Evolutionary conservation across 2,113 vertebrate species (phyloP).

Genomic region (Gopherus evgoodei): DNA sequence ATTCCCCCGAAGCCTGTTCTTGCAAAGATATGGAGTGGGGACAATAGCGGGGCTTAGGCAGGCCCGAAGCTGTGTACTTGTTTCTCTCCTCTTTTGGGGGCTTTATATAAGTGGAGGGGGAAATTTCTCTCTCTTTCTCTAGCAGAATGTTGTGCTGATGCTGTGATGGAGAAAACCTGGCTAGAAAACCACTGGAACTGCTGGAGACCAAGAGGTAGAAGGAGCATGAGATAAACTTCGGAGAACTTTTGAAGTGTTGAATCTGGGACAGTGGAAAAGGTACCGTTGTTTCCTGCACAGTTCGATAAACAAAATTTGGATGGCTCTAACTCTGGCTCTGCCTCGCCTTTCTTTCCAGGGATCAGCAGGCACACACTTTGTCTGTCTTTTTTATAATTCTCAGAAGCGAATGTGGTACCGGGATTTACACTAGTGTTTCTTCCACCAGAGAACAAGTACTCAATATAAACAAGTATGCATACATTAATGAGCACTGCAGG

Average conservation of each 20-base stretch:
- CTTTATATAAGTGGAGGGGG: too few species aligned
- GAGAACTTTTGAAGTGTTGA: background rate
- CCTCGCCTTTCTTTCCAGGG: background rate
- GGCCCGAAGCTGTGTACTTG: background rate
- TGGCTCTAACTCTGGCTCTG: background rate
- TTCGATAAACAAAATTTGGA: background rate
- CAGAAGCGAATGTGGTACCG: rapidly evolving
- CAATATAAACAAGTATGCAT: background rate
- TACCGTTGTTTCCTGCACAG: background rate
- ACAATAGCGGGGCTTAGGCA: background rate
- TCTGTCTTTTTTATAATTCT: background rate
- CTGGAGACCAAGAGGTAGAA: background rate
- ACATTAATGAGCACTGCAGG: background rate
- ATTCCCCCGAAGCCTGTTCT: background rate
- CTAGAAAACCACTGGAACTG: background rate
- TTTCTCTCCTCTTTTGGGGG: background rate
- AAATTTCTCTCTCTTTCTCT: background rate
- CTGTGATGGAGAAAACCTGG: background rate
- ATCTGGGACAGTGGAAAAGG: background rate
- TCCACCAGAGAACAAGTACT: background rate
- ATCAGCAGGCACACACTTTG: rapidly evolving
- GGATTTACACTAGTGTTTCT: background rate
- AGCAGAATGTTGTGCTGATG: background rate
- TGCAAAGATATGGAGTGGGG: background rate
- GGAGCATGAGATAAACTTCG: background rate